Conservation (phyloP, 2,113 vertebrate species). For the Rhombomys opimus region DNA sequence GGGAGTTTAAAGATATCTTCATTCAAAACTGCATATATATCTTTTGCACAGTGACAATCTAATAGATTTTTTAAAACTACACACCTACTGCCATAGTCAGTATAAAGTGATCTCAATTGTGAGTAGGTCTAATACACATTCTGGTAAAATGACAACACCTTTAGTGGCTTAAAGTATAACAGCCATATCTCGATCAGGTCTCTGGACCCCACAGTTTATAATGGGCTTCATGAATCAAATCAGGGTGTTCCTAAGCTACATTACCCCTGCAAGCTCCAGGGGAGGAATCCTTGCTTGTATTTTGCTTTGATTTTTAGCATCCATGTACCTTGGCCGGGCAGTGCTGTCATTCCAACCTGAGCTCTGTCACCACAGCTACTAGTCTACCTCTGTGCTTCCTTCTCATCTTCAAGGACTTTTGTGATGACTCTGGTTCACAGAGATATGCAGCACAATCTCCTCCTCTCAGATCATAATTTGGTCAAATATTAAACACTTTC, state of each 20-base stretch:
- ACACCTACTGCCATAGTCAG: not conserved
- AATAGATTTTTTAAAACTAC: not conserved
- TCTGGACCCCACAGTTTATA: not conserved
- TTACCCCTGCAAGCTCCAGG: not conserved
- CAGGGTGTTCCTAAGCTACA: not conserved
- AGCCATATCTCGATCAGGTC: not conserved
- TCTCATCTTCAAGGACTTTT: not conserved
- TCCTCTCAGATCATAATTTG: not conserved
- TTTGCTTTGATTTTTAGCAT: not conserved
- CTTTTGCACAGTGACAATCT: not conserved
- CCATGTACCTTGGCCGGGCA: not conserved
- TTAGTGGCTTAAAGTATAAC: not conserved
- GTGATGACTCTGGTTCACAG: not conserved
- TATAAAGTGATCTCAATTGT: slow-evolving; percentile 42
- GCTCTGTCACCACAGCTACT: not conserved
- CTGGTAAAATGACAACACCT: slow-evolving; percentile 23
- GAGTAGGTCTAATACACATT: not conserved
- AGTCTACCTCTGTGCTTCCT: not conserved
- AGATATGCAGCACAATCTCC: not conserved
- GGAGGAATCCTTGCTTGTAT: not conserved
- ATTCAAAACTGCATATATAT: not conserved
- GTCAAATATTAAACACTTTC: not conserved
- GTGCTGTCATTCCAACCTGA: not conserved
- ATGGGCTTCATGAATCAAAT: not conserved
- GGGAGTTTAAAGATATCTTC: not conserved